Evolutionary conservation across 2,888 invertebrate genomes (phyloP), one percentile per base, ranked within the genome.

Genomic region (Epiblema foenella): DNA sequence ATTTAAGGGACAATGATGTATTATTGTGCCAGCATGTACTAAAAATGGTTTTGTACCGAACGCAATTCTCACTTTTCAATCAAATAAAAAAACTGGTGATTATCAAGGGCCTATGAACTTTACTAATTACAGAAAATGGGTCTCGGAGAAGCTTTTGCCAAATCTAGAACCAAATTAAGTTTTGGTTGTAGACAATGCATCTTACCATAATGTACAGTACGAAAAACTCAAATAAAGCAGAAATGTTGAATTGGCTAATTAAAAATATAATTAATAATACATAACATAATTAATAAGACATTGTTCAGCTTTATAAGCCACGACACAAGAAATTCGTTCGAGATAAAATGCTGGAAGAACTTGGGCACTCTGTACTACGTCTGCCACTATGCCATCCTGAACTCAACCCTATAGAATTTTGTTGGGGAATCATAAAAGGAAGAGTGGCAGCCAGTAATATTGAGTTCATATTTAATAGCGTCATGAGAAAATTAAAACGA

Each of bases 1-100:
- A 24, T 24, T 20, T 52, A 52, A 52, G 52, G 52, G 52, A 20
- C 20, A 52, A 52, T 20, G 52, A 52, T 24, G 52, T 51, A 51
- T 51, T 51, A 51, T 51, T 51, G 51, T 52, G 20, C 52, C 20
- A 20, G 52, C 24, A 52, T 24, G 52, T 24, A 24, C 24, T 24
- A 11, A 51, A 51, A 18, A 51, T 51, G 52, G 52, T 52, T 20
- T 52, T 24, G 52, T 52, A 52, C 52, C 52, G 24, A 52, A 52
- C 20, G 54, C 54, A 54, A 20, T 54, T 10, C 54, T 54, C 54
- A 54, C 54, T 20, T 54, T 54, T 54, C 24, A 54, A 54, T 54
- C 54, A 54, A 54, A 54, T 54, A 29, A 54, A 54, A 54, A 54
- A 24, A 54, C 54, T 54, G 54, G 54, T 24, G 24, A 54, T 54